Evolutionary conservation across 2,113 vertebrate species (phyloP).

Genomic region (Lophius piscatorius): DNA sequence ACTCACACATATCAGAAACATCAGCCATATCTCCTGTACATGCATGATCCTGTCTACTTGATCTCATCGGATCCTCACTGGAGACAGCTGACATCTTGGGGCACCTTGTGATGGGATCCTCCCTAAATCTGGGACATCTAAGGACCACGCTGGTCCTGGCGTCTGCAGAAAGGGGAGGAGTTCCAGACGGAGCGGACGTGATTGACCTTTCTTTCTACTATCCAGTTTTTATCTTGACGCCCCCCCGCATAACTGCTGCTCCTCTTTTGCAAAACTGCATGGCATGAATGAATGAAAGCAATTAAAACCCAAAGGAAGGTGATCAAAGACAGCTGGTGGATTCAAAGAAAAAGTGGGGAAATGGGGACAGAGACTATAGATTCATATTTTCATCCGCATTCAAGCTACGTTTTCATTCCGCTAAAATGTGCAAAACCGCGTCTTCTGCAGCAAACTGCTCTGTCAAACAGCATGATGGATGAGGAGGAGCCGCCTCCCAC

Average conservation of each 20-base stretch:
- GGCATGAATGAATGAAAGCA: constrained; percentile 77
- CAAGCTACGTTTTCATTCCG: constrained; percentile 16
- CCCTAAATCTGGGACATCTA: too few relatives aligned
- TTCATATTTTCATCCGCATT: not conserved
- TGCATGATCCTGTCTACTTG: constrained; percentile 15
- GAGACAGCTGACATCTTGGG: constrained; percentile 5
- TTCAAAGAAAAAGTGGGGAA: constrained; percentile 12
- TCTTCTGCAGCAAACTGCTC: constrained; percentile 33
- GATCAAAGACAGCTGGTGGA: constrained; percentile 34
- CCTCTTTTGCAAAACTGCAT: constrained; percentile 76
- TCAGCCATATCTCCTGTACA: constrained; percentile 44
- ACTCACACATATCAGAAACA: constrained; percentile 66
- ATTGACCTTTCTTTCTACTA: constrained; percentile 44
- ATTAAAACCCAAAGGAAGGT: constrained; percentile 43
- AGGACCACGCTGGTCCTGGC: not conserved
- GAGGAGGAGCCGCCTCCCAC: constrained; percentile 17
- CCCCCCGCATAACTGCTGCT: constrained; percentile 56
- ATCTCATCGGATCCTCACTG: constrained; percentile 11
- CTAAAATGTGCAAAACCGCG: constrained; percentile 37
- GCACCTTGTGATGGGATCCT: constrained; percentile 18
- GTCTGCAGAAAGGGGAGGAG: not conserved
- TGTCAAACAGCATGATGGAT: constrained; percentile 26
- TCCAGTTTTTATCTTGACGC: constrained; percentile 18
- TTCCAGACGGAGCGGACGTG: not conserved
- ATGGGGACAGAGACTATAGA: constrained; percentile 10